Evolutionary conservation across 2,797 vertebrate species (phyloP), one percentile per base, ranked within the genome.

Genomic region (Ptychobarbus kaznakovi): DNA sequence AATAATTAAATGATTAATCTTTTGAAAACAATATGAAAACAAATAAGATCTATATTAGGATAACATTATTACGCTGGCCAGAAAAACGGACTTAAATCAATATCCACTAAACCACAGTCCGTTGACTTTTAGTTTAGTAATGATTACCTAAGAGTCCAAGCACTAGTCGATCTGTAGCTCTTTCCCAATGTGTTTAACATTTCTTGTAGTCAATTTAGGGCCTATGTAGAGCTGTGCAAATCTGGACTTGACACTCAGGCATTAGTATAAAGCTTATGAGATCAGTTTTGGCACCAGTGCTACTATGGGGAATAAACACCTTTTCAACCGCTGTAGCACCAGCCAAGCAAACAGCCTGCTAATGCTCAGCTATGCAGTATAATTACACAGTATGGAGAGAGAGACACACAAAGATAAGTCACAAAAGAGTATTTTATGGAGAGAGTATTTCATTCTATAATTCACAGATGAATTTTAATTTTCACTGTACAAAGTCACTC

Each of bases 281-380:
- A 42, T 73, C 68, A 72, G 65, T 58, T 72, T 82, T 82, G 80
- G 68, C 80, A 58, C 35, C 68, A 28, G 28, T 56, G 7, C 32
- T 53, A 51, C 65, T 38, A 70, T 15, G 32, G 32, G 46, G 32
- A 69, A 38, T 66, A 80, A 80, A 66, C 42, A 81, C 66, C 32
- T 69, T 81, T 53, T 69, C 13, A 38, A 56, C 44, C 2, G 42
- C 25, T 35, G 53, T 58, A 80, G 58, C 61, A 80, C 5, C 42
- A 80, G 61, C 78, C n/a, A 78, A 78, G 12, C 35, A 40, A 78
- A 78, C 13, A 58, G 76, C 22, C 13, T 80, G 42, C 61, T 68
- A 51, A 80, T 68, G 18, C 63, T 63, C 42, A 40, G 18, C 75
- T 61, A 42, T 78, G 35, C 35, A 16, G 53, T 77, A 42, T 61